Conservation (phyloP, 2,113 vertebrate genomes). For the Marcusenius ussheri region DNA sequence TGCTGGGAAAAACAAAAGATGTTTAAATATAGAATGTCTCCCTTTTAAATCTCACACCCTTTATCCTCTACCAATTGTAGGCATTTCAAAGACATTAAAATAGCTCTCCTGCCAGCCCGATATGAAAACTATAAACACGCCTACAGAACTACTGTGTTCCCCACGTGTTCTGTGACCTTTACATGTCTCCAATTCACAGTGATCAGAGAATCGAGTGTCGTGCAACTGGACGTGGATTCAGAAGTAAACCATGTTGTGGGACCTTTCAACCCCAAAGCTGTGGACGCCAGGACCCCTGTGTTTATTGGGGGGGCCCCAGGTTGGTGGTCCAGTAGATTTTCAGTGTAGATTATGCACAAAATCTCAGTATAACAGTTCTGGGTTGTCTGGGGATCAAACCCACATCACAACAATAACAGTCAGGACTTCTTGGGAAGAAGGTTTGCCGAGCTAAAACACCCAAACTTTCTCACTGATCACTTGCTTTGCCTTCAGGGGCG, state of each 20-base stretch:
- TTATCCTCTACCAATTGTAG: background rate
- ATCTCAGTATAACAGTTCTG: background rate
- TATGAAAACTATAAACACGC: background rate
- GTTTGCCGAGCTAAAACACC: background rate
- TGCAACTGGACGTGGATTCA: constrained; percentile 86
- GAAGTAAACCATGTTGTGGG: constrained; percentile 82
- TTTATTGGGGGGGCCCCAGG: constrained; percentile 90
- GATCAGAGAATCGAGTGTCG: constrained; percentile 74
- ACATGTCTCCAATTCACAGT: constrained; percentile 55
- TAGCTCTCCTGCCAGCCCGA: background rate
- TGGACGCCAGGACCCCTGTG: constrained; percentile 64
- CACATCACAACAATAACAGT: background rate
- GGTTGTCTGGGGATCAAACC: background rate
- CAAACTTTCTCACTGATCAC: background rate
- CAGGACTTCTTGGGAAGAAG: background rate
- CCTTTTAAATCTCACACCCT: background rate
- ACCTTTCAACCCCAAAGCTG: constrained; percentile 60
- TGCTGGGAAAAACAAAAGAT: constrained; percentile 23
- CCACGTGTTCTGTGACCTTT: background rate
- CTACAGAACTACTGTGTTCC: background rate
- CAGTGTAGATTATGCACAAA: background rate
- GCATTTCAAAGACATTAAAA: background rate
- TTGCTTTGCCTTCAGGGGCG: background rate
- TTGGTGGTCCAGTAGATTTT: constrained; percentile 40
- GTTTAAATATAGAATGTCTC: background rate